These are phyloP conservation scores for Drosophila koepferae DNA, from an alignment of 2,888 invertebrate genomes.

Conservation along the genomic window DNA sequence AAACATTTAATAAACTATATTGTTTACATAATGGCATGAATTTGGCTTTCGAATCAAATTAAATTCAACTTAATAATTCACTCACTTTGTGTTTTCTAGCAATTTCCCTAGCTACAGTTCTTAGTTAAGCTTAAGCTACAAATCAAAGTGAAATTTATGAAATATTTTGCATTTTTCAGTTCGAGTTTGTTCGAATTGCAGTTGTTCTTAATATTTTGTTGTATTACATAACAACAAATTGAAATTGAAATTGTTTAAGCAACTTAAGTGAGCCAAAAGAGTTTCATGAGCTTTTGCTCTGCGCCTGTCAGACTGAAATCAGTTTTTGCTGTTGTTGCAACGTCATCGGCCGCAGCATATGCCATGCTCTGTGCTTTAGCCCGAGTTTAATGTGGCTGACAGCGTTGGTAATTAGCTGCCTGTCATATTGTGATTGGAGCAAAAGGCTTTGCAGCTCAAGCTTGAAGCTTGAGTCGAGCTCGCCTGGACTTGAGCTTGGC, in stretches of 20 bases:
- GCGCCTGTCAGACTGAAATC: conserved; percentile 2
- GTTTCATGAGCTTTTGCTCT: background rate
- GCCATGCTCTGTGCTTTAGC: background rate
- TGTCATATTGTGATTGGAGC: conserved; percentile 4
- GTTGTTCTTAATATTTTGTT: background rate
- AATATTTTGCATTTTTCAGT: background rate
- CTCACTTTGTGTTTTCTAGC: background rate
- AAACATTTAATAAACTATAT: background rate
- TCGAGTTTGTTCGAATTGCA: background rate
- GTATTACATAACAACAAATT: background rate
- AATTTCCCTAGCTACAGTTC: background rate
- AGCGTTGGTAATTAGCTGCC: conserved; percentile 13
- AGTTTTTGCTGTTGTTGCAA: background rate
- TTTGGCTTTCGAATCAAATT: background rate
- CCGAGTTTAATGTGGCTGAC: conserved; percentile 1
- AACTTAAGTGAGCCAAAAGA: background rate
- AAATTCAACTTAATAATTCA: background rate
- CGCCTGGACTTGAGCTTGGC: background rate
- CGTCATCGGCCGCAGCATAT: background rate
- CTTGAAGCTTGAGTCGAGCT: background rate
- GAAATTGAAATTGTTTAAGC: conserved; percentile 2
- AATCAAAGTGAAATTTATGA: background rate
- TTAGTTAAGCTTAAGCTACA: background rate
- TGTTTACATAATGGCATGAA: background rate
- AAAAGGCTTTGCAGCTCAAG: background rate